phyloP scores from a whole-genome alignment of 2,113 vertebrate genomes.

The Oncorhynchus gorbuscha region DNA sequence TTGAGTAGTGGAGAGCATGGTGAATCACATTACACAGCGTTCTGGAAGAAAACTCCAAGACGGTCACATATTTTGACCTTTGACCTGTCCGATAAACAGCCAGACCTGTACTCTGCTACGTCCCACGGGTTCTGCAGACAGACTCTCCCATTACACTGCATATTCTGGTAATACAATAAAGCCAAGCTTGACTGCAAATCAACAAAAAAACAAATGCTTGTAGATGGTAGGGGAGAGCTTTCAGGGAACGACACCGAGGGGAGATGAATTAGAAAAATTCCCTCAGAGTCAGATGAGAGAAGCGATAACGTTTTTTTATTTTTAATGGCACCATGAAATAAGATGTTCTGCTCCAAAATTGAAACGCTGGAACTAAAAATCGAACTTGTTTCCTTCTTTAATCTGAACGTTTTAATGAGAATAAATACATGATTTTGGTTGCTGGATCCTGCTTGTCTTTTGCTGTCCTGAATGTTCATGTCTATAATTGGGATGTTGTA shows the following conservation, averaged over 20 bases:
- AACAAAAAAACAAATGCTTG: conserved; percentile 54
- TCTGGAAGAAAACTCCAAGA: neutral
- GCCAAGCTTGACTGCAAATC: conserved; percentile 53
- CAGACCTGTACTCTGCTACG: no score
- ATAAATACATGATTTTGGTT: conserved; percentile 56
- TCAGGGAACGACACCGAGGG: neutral
- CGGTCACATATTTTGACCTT: conserved; percentile 53
- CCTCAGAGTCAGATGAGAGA: conserved; percentile 51
- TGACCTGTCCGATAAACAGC: neutral
- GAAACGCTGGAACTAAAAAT: conserved; percentile 28
- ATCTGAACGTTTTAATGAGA: conserved; percentile 61
- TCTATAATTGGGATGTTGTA: conserved; percentile 23
- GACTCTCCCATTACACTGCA: conserved; percentile 53
- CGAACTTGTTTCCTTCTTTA: conserved; percentile 25
- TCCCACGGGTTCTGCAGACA: conserved; percentile 27
- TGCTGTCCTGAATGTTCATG: conserved; percentile 9
- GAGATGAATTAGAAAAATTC: conserved; percentile 26
- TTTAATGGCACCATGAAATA: conserved; percentile 62
- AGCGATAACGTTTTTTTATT: conserved; percentile 34
- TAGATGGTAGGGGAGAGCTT: conserved; percentile 1
- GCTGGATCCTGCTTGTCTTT: conserved; percentile 30
- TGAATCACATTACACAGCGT: neutral
- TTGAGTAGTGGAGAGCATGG: neutral
- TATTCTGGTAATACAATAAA: conserved; percentile 62
- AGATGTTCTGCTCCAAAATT: conserved; percentile 59